Percentiles rank a stretch among this genome's conserved stretches.
Conservation (phyloP, 2,113 vertebrate genomes). For the Cettia cetti region DNA sequence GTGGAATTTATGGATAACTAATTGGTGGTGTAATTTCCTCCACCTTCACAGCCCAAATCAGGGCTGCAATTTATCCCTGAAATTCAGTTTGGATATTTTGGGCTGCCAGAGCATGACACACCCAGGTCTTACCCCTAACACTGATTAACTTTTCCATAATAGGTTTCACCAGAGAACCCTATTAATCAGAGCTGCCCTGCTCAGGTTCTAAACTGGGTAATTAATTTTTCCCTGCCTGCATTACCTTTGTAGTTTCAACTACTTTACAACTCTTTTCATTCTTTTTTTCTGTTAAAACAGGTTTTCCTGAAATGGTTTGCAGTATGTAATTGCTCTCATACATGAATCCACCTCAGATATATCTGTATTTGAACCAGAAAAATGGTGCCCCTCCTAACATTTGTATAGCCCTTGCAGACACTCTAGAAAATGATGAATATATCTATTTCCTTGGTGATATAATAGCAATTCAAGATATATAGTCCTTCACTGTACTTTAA, state of each 20-base stretch:
- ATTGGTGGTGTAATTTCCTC: not conserved
- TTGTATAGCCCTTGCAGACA: not conserved
- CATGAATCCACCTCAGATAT: not conserved
- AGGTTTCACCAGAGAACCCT: not conserved
- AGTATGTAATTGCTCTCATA: not conserved
- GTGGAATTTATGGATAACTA: not conserved
- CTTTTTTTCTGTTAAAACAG: not conserved
- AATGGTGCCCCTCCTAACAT: fast-evolving
- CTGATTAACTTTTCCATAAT: not conserved
- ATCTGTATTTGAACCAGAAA: not conserved
- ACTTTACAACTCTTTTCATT: not conserved
- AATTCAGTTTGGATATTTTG: not conserved
- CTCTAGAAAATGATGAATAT: not conserved
- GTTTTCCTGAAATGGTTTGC: not conserved
- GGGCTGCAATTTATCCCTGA: not conserved
- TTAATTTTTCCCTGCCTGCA: not conserved
- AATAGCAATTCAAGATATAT: not conserved
- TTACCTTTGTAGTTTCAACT: not conserved
- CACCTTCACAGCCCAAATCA: not conserved
- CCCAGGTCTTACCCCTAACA: not conserved
- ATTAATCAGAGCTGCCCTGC: conserved; percentile 12
- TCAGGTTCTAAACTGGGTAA: conserved; percentile 21
- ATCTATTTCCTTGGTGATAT: not conserved
- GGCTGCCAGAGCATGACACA: not conserved
- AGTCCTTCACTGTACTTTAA: not conserved